Base-by-base conservation (phyloP, 2,797 vertebrate genomes). In the Neolamprologus multifasciatus region DNA sequence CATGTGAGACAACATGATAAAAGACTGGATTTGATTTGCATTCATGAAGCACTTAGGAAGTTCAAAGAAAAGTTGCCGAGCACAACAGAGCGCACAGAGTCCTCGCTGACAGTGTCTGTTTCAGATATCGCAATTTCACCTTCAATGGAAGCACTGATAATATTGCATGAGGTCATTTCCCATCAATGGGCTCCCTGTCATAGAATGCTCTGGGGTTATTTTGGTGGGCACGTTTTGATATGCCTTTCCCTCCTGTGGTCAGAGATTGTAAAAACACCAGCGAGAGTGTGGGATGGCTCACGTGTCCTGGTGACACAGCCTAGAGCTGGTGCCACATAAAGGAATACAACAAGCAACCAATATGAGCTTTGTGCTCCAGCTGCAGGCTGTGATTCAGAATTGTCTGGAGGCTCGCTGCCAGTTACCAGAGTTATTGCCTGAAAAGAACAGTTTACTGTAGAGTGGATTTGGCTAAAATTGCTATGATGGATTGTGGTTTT, bases 1-100 rank as follows among this genome's bases (percentile, higher is more conserved):
- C 90, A 89, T 91, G 93, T 92, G 91, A 93, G 88, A 93, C 91
- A 88, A 90, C 89, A 83, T 40, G 93, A 93, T 94, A 93, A 96
- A 93, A 91, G 89, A 91, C 79, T 9, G 82, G 84, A 84, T 92
- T 91, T 92, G 88, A 94, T 94, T 91, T 94, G 90, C 91, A 93
- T 94, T 94, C 90, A 92, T 85, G 88, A 83, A 89, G 90, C 90
- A 85, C 85, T 93, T 87, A 86, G 31, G 82, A 79, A 92, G 93
- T 95, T 95, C 89, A 95, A 95, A 95, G 94, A 78, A 84, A 84
- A 84, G 86, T 88, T 85, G 55, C 62, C 52, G 55, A 79, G 85
- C 62, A 52, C 87, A 90, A 85, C 74, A 2, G 52, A 86, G 80
- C 78, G 5, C 29, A 6, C 8, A 3, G 50, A 74, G 55, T 69